Conservation (phyloP, 2,797 vertebrate species). For the Cetoscarus ocellatus region DNA sequence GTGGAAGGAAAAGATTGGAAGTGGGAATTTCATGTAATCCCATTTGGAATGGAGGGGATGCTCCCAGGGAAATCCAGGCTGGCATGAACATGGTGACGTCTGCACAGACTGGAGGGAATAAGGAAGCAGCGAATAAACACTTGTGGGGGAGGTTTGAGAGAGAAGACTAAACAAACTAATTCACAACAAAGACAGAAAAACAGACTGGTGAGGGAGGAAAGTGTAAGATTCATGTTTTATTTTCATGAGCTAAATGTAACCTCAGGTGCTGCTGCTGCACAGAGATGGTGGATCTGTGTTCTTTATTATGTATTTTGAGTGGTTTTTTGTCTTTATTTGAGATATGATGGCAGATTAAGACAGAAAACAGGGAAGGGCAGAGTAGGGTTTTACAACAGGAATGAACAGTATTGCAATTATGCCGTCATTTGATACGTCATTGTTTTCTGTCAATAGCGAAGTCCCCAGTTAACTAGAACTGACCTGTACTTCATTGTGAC, state of each 20-base stretch:
- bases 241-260: constrained; percentile 4
- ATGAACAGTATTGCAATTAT: no score
- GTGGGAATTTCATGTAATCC: constrained; percentile 77
- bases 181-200: not conserved
- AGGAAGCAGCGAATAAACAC: constrained; percentile 33
- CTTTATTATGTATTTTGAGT: not conserved
- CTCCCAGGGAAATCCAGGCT: constrained; percentile 58
- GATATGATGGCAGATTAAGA: no score
- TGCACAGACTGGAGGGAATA: constrained; percentile 37
- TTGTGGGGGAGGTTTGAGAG: constrained; percentile 14
- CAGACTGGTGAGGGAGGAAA: not conserved
- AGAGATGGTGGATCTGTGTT: not conserved
- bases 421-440: no score
- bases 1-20: constrained; percentile 30
- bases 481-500: no score
- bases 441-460: no score
- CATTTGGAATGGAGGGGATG: constrained; percentile 64
- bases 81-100: constrained; percentile 35
- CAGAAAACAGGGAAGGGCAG: no score
- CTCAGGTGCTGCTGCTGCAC: not conserved
- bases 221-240: not conserved
- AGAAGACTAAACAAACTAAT: constrained; percentile 14
- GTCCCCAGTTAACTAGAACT: no score
- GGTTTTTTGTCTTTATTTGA: no score
- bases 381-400: no score